These are phyloP conservation scores for Parambassis ranga DNA, from an alignment of 2,797 vertebrate genomes.

Conservation along the genomic window DNA sequence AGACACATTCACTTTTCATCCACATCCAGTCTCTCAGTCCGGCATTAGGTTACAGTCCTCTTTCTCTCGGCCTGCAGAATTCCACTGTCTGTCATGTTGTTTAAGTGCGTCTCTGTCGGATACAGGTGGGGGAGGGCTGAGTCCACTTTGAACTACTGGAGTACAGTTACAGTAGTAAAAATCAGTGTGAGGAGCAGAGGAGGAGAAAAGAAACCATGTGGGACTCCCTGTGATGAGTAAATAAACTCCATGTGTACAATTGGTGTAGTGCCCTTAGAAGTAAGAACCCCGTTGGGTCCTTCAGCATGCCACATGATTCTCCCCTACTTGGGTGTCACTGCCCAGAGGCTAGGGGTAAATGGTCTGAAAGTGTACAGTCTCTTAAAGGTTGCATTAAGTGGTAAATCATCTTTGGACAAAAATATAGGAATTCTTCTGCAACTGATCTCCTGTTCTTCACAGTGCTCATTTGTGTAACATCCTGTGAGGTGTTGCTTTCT, in stretches of 20 bases:
- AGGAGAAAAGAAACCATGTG: background rate
- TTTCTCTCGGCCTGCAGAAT: too few species aligned
- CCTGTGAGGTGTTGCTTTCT: constrained; percentile 21
- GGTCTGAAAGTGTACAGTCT: background rate
- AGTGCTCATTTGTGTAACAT: constrained; percentile 46
- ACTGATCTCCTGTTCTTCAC: constrained; percentile 28
- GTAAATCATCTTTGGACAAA: constrained; percentile 29
- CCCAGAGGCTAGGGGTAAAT: background rate
- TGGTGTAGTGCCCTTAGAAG: background rate
- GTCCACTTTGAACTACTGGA: too few species aligned
- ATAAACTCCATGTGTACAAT: background rate
- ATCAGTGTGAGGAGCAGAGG: background rate
- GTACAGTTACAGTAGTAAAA: too few species aligned
- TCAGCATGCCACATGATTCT: background rate
- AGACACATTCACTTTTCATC: too few species aligned
- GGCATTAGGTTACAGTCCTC: too few species aligned
- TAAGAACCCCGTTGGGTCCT: background rate
- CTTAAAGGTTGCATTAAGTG: background rate
- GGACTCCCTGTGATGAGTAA: background rate
- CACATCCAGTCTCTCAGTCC: too few species aligned
- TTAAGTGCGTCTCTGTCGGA: too few species aligned
- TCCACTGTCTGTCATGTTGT: too few species aligned
- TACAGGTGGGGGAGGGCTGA: too few species aligned
- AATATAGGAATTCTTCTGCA: constrained; percentile 18
- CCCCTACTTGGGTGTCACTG: background rate